Percentiles rank a stretch among this genome's conserved stretches.
phyloP scores from a whole-genome alignment of 2,113 vertebrate species.

The Nesoenas mayeri region DNA sequence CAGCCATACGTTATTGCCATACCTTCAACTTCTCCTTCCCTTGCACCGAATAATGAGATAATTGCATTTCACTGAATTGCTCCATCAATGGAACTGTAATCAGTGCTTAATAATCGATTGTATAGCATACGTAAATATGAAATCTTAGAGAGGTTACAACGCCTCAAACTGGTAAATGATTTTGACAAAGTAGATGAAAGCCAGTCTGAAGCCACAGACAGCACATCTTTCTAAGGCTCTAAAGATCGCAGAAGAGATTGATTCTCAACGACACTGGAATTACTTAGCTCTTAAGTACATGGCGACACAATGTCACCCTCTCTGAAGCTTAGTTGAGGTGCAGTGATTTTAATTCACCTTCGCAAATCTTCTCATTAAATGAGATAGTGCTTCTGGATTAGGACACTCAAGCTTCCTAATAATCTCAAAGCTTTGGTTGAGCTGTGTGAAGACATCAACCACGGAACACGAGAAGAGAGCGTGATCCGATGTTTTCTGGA shows the following conservation, averaged over 20 bases:
- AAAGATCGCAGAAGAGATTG: background rate
- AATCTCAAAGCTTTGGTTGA: slow-evolving; percentile 99
- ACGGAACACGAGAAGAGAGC: slow-evolving; percentile 98
- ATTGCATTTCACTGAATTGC: background rate
- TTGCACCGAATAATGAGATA: background rate
- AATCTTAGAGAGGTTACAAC: background rate
- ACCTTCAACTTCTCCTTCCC: background rate
- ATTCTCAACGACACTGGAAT: background rate
- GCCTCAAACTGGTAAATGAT: background rate
- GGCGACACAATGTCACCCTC: background rate
- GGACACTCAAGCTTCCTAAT: slow-evolving; percentile 98
- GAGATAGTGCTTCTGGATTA: slow-evolving; percentile 95
- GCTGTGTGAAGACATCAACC: slow-evolving; percentile 97
- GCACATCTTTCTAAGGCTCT: background rate
- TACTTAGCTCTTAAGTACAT: background rate
- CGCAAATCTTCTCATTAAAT: slow-evolving; percentile 97
- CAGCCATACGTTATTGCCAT: background rate
- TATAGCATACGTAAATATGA: background rate
- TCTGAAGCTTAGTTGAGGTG: background rate
- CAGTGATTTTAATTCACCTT: slow-evolving; percentile 80
- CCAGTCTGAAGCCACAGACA: background rate
- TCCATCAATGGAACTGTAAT: background rate
- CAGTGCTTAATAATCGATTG: background rate
- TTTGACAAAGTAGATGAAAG: background rate
- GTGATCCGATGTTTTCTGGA: slow-evolving; percentile 97